Conservation (phyloP, 2,797 vertebrate genomes). For the Pampus argenteus region DNA sequence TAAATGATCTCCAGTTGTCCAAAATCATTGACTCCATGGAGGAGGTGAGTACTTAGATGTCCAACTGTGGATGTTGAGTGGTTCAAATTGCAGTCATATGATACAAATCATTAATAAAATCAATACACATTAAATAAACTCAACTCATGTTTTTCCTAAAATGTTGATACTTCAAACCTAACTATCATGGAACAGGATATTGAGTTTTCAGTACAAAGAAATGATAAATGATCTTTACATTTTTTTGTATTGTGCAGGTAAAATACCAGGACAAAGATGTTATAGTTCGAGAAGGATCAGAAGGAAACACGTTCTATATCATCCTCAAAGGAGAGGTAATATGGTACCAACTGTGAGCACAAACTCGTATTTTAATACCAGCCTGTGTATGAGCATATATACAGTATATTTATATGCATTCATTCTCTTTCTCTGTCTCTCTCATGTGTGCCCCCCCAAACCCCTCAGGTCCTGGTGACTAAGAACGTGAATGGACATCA, state of each 20-base stretch:
- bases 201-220: background rate
- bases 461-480: conserved; percentile 85
- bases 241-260: conserved; percentile 71
- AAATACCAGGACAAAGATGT: conserved; percentile 84
- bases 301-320: conserved; percentile 88
- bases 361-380: background rate
- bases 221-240: no score
- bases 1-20: conserved; percentile 84
- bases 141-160: background rate
- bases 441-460: background rate
- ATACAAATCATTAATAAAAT: no score
- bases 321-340: conserved; percentile 89
- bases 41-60: conserved; percentile 76
- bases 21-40: conserved; percentile 90
- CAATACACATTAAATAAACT: background rate
- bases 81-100: background rate
- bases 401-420: no score
- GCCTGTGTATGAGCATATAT: background rate
- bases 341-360: background rate
- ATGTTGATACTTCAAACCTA: background rate
- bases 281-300: conserved; percentile 86
- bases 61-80: background rate
- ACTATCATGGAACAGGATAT: background rate
- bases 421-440: background rate
- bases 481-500: conserved; percentile 80